Evolutionary conservation across 2,797 vertebrate genomes (phyloP).

Genomic region (Galagoides demidoff): DNA sequence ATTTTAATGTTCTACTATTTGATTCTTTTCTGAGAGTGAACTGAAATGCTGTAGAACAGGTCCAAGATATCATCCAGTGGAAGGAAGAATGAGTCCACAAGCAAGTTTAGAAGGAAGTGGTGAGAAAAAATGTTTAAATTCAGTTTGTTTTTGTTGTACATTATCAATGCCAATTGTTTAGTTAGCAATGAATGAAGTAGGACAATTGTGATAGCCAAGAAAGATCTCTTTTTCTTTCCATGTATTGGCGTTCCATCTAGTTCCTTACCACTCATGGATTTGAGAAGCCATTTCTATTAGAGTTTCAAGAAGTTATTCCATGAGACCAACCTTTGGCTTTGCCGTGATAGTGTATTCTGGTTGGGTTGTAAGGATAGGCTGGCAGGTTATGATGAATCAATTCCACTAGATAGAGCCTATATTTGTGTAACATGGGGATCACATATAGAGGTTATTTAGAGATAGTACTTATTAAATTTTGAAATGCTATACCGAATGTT

Average conservation of each 20-base stretch:
- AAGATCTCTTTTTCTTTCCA: not conserved
- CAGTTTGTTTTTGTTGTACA: not conserved
- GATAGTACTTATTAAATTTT: not conserved
- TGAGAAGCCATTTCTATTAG: not conserved
- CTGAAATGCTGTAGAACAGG: not conserved
- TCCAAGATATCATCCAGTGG: not conserved
- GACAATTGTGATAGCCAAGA: not conserved
- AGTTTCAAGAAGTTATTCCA: not conserved
- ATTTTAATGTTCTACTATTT: not conserved
- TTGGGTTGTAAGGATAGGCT: not conserved
- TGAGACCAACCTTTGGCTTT: not conserved
- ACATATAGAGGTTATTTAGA: not conserved
- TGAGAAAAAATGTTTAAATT: not conserved
- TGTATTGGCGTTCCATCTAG: not conserved
- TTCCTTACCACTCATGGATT: slow-evolving; percentile 4
- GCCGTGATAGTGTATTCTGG: not conserved
- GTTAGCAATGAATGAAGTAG: not conserved
- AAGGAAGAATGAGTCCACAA: not conserved
- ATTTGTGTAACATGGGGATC: not conserved
- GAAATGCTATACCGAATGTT: not conserved
- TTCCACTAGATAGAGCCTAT: not conserved
- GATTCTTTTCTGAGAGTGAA: not conserved
- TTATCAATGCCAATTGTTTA: not conserved
- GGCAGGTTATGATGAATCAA: not conserved
- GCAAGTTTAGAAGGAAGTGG: not conserved